Conservation (phyloP, 2,113 vertebrate species). For the Tamias sibiricus region DNA sequence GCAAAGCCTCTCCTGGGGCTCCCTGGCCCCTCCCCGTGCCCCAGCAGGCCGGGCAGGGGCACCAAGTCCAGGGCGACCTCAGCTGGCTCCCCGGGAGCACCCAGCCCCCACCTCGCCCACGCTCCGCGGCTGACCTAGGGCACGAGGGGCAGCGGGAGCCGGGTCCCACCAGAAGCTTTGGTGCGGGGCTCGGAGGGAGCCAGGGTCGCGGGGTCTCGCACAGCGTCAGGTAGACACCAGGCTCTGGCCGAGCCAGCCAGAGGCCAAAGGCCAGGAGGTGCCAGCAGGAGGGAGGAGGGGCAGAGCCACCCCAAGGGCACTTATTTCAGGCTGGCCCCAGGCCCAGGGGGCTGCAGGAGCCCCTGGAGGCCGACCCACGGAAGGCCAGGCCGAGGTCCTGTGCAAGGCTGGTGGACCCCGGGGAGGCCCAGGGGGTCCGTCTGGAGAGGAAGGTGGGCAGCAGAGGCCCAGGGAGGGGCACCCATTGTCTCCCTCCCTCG, state of each 20-base stretch:
- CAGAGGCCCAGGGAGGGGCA: background rate
- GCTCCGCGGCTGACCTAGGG: background rate
- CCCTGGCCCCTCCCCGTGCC: background rate
- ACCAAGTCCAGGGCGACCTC: background rate
- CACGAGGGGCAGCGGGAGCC: accelerated
- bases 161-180: background rate
- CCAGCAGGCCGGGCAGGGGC: background rate
- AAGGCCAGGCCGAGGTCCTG: background rate
- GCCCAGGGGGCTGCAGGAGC: background rate
- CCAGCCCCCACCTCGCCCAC: background rate
- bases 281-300: background rate
- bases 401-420: background rate
- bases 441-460: background rate
- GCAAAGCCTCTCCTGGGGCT: accelerated
- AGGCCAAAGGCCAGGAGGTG: conserved; percentile 9
- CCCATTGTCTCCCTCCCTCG: background rate
- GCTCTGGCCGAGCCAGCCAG: background rate
- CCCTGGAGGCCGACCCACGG: background rate
- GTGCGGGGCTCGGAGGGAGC: accelerated
- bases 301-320: conserved; percentile 56
- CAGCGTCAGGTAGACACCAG: background rate
- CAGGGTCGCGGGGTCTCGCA: accelerated
- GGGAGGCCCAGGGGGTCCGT: background rate
- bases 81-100: background rate
- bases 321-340: background rate